Conservation (phyloP, 2,888 invertebrate species). For the Drosophila anceps region DNA sequence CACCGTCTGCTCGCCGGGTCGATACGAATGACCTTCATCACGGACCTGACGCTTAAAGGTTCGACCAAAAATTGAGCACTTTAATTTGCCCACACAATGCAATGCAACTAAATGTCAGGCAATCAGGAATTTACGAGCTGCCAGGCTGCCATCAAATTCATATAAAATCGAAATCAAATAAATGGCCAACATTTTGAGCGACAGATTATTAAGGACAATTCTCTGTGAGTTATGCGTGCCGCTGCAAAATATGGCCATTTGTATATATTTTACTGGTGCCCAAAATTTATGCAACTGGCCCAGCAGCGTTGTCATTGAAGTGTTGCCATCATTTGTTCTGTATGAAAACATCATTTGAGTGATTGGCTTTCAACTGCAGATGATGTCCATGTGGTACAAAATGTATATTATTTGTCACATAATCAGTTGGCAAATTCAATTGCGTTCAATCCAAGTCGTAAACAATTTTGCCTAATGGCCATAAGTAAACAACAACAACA, state of each 20-base stretch:
- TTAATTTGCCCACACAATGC: conserved; percentile 21
- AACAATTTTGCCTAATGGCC: conserved; percentile 63
- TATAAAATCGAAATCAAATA: conserved; percentile 66
- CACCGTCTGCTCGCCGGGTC: conserved; percentile 52
- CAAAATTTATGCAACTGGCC: conserved; percentile 65
- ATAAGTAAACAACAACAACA: conserved; percentile 44
- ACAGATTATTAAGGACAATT: conserved; percentile 54
- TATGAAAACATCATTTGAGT: conserved; percentile 47
- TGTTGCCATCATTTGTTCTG: conserved; percentile 58
- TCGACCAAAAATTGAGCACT: conserved; percentile 14
- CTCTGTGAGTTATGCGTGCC: conserved; percentile 36
- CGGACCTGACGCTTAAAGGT: conserved; percentile 17
- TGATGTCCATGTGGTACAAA: not conserved
- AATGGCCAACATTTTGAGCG: conserved; percentile 55
- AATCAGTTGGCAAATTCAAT: conserved; percentile 63
- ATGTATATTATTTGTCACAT: conserved; percentile 34
- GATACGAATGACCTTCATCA: conserved; percentile 58
- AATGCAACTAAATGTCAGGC: conserved; percentile 30
- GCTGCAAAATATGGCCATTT: conserved; percentile 72
- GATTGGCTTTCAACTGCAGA: conserved; percentile 66
- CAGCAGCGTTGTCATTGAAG: conserved; percentile 45
- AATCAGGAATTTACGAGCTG: conserved; percentile 60
- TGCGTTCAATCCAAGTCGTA: conserved; percentile 59
- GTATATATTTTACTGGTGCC: conserved; percentile 26
- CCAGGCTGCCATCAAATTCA: conserved; percentile 56